A percentile compares a stretch with the other conserved stretches of the same genome.
Conservation (phyloP, 2,113 vertebrate species). For the Setophaga petechia region DNA sequence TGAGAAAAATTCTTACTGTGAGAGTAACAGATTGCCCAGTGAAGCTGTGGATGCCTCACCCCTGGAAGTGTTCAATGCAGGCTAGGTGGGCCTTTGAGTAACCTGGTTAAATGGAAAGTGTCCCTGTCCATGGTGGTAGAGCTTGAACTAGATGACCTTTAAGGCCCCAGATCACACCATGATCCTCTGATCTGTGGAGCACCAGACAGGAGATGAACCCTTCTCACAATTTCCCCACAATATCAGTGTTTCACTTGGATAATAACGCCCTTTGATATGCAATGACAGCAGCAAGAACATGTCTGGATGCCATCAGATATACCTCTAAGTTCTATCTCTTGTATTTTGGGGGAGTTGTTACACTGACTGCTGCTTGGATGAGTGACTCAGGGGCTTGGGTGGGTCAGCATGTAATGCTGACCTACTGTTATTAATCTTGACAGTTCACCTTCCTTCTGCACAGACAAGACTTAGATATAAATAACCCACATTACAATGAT, state of each 20-base stretch:
- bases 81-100: background rate
- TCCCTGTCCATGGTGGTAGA: background rate
- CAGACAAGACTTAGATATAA: background rate
- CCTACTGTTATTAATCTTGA: background rate
- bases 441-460: background rate
- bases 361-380: background rate
- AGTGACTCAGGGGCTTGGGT: background rate
- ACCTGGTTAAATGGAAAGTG: background rate
- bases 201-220: background rate
- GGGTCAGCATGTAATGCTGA: background rate
- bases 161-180: background rate
- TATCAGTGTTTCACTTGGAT: background rate
- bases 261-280: background rate
- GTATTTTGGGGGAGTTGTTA: too few relatives aligned
- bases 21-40: background rate
- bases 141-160: background rate
- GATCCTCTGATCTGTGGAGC: background rate
- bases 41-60: background rate
- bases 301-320: background rate
- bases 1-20: background rate
- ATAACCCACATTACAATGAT: background rate
- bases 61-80: background rate
- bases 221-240: background rate
- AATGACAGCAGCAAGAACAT: background rate
- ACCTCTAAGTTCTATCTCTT: background rate